Percentiles rank a stretch among this genome's conserved stretches.
Conservation (phyloP, 2,888 invertebrate genomes). For the Uloborus plumipes region DNA sequence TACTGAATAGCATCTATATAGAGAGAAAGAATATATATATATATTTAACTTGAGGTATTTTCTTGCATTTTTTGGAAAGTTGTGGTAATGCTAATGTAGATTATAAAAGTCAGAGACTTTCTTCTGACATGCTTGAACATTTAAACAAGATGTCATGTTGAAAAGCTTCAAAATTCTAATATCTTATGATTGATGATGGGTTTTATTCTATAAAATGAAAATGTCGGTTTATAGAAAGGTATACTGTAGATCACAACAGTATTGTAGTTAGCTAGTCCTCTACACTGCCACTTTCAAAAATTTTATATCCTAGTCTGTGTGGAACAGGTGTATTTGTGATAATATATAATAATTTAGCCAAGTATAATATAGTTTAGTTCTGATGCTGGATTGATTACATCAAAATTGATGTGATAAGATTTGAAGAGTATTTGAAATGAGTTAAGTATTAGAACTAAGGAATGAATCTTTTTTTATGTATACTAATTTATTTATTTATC, state of each 20-base stretch:
- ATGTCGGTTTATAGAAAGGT: conserved; percentile 32
- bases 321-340: conserved; percentile 59
- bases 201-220: conserved; percentile 3
- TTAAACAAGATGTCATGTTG: conserved; percentile 30
- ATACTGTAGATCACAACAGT: conserved; percentile 42
- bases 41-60: conserved; percentile 45
- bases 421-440: conserved; percentile 9
- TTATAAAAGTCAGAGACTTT: conserved; percentile 37
- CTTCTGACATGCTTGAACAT: conserved; percentile 12
- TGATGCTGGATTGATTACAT: conserved; percentile 32
- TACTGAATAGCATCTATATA: conserved; percentile 37
- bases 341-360: conserved; percentile 39
- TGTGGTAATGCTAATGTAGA: conserved; percentile 51
- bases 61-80: conserved; percentile 35
- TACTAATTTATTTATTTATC: no score
- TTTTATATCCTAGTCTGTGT: conserved; percentile 62
- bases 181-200: conserved; percentile 8
- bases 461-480: neutral
- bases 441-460: conserved; percentile 37
- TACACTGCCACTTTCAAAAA: conserved; percentile 60
- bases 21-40: conserved; percentile 44
- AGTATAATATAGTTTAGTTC: conserved; percentile 40
- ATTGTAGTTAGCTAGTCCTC: conserved; percentile 59
- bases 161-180: conserved; percentile 39
- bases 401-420: conserved; percentile 22